Evolutionary conservation across 2,888 invertebrate genomes (phyloP).

Genomic region (Gymnosoma rotundatum): DNA sequence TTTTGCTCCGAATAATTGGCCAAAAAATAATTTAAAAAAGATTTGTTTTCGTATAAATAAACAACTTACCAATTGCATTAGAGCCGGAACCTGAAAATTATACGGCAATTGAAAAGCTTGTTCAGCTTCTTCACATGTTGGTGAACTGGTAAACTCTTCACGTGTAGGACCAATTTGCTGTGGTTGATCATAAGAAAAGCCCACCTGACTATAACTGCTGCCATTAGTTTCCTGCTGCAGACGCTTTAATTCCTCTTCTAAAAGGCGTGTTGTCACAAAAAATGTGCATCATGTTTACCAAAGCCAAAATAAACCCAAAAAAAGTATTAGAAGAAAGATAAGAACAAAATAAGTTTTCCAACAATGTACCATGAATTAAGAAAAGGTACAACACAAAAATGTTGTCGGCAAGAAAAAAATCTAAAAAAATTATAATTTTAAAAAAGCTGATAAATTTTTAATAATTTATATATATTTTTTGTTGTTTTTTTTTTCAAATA

Average conservation of each 20-base stretch:
- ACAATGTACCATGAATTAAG: constrained; percentile 23
- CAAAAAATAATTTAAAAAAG: neutral
- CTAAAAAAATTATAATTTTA: constrained; percentile 40
- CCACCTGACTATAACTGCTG: constrained; percentile 87
- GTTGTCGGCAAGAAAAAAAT: constrained; percentile 65
- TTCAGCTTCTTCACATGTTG: constrained; percentile 86
- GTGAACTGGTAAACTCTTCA: constrained; percentile 80
- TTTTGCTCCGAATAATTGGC: too few species aligned
- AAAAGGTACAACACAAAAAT: constrained; percentile 37
- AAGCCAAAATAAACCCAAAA: constrained; percentile 71
- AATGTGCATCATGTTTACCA: constrained; percentile 23
- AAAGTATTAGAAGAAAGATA: constrained; percentile 70
- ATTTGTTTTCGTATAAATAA: too few species aligned
- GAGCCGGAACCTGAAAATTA: constrained; percentile 89
- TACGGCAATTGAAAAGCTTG: constrained; percentile 89
- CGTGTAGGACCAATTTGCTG: constrained; percentile 83
- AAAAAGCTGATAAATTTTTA: constrained; percentile 26
- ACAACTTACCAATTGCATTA: constrained; percentile 87
- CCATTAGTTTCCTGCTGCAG: constrained; percentile 87
- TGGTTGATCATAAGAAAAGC: constrained; percentile 87
- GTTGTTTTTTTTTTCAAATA: too few species aligned
- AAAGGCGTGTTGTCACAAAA: neutral
- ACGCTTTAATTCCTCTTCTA: constrained; percentile 96
- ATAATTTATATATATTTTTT: neutral
- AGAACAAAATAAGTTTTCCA: constrained; percentile 61